Base-by-base conservation (phyloP, 2,113 vertebrate genomes). In the Urocolius indicus region DNA sequence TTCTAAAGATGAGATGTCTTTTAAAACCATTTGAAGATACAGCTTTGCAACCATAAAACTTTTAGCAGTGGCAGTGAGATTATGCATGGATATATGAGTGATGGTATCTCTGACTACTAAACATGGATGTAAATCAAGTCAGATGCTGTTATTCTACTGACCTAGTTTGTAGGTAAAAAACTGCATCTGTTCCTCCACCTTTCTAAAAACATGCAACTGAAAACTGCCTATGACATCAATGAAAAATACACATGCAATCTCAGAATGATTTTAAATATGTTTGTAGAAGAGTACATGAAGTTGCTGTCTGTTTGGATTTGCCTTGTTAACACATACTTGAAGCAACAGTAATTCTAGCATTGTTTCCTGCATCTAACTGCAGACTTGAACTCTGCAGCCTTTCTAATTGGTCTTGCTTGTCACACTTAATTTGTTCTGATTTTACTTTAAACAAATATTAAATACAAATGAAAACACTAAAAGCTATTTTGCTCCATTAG, bases 391-490 rank as follows among this genome's bases (percentile, higher is more conserved):
- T 83, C 72, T 89, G 29, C 63, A 96, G 38, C 77, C 79, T 96
- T 96, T 95, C 74, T 96, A 97, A 96, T 48, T 97, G 73, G 75
- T 71, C 54, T 51, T 94, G 69, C 52, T 76, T 80, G 96, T 96
- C 87, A 96, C 69, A 96, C 27, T 92, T 95, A 94, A 95, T 97
- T 97, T 94, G 74, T 88, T 87, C 90, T 93, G 61, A 91, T 97
- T 97, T 97, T 96, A 94, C 95, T 97, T 97, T 96, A 95, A 95
- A 96, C 81, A 95, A 96, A 87, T 90, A 96, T 96, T 97, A 96
- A 94, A 97, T 92, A 96, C 90, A 97, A 97, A 96, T 95, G 94
- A 96, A 95, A 88, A 92, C 93, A 94, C 74, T 96, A 95, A 97
- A 94, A 95, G 59, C 90, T 90, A 96, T 96, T 94, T 96, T 93